phyloP scores from a whole-genome alignment of 2,888 invertebrate genomes.

The Salpingus planirostris region DNA sequence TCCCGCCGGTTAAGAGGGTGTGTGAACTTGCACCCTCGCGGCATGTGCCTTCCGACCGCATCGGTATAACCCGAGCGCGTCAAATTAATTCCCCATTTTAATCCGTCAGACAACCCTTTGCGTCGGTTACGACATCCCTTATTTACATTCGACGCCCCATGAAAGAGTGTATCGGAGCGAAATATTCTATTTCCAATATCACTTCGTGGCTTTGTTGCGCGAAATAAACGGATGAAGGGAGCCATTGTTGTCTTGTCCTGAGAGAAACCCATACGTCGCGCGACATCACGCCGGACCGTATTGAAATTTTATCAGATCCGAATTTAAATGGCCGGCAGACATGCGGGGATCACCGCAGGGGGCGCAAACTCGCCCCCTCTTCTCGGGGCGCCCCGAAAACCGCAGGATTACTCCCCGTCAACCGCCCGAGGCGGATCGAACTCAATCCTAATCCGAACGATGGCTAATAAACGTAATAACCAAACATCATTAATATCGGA shows the following conservation, averaged over 20 bases:
- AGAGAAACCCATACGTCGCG: conserved; percentile 20
- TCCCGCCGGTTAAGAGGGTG: no score
- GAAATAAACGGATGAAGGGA: conserved; percentile 37
- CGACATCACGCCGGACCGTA: conserved; percentile 27
- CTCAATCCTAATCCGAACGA: no score
- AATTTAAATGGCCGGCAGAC: conserved; percentile 23
- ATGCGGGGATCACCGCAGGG: conserved; percentile 5
- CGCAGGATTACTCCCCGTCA: no score
- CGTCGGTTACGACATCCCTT: conserved; percentile 34
- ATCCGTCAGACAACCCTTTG: conserved; percentile 27
- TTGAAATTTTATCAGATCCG: conserved; percentile 33
- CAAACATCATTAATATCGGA: no score
- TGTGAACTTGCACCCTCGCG: background rate
- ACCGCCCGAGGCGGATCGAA: no score
- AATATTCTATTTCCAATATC: conserved; percentile 42
- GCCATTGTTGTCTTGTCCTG: conserved; percentile 35
- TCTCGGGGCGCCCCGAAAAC: no score
- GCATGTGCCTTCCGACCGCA: conserved; percentile 11
- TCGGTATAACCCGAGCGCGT: conserved; percentile 8
- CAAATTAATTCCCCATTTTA: conserved; percentile 25
- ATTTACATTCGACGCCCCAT: conserved; percentile 37
- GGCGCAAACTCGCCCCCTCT: no score
- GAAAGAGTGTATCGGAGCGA: conserved; percentile 40
- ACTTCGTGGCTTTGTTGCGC: conserved; percentile 36
- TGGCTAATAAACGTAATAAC: no score